Conservation (phyloP, 2,113 vertebrate species). For the Megaleporinus macrocephalus region DNA sequence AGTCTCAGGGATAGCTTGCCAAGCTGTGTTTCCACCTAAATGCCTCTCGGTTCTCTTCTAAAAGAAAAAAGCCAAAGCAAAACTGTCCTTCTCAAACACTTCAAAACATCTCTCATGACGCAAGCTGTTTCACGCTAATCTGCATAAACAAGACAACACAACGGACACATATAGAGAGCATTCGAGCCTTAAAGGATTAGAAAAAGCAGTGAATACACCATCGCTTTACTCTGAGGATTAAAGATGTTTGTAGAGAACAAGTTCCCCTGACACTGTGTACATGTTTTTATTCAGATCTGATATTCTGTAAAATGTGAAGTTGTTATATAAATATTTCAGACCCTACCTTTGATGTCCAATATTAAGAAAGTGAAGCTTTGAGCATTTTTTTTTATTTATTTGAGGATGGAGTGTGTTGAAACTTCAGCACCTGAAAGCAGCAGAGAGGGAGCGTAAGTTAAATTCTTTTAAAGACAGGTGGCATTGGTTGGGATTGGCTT, state of each 20-base stretch:
- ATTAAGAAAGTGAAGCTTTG: not conserved
- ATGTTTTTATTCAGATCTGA: not conserved
- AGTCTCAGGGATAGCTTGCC: constrained; percentile 58
- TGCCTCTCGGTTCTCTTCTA: constrained; percentile 47
- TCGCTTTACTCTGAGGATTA: not conserved
- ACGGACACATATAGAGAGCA: not conserved
- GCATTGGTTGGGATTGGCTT: too few relatives aligned
- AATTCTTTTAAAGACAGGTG: too few relatives aligned
- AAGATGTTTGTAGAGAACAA: not conserved
- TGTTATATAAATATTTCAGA: not conserved
- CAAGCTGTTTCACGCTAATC: not conserved
- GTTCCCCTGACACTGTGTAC: not conserved
- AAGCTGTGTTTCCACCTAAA: constrained; percentile 58
- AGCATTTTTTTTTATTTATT: too few relatives aligned
- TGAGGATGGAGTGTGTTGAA: too few relatives aligned
- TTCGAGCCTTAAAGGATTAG: not conserved
- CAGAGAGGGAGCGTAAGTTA: too few relatives aligned
- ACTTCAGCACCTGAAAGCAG: too few relatives aligned
- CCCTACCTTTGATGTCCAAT: not conserved
- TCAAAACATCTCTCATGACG: constrained; percentile 17
- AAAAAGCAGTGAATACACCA: not conserved
- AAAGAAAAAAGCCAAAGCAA: not conserved
- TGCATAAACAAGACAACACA: not conserved
- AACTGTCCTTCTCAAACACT: constrained; percentile 5
- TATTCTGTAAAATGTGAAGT: not conserved